phyloP scores from a whole-genome alignment of 2,113 vertebrate genomes.

The Gobius niger region DNA sequence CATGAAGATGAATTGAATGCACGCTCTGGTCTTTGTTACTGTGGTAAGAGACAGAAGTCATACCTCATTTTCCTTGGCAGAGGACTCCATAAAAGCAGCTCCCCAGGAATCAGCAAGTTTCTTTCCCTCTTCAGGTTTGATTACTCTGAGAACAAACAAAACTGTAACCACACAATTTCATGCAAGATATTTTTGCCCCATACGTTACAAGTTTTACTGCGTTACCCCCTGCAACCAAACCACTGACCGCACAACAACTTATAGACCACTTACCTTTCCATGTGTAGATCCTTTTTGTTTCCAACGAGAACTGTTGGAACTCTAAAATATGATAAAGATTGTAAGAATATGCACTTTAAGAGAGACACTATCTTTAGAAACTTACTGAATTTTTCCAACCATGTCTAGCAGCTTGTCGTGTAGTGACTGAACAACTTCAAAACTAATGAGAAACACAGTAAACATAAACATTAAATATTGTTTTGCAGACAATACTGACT shows the following conservation, averaged over 20 bases:
- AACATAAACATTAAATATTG: too few species aligned
- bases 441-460: slow-evolving; percentile 72
- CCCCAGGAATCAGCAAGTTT: slow-evolving; percentile 84
- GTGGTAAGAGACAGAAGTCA: background rate
- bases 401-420: slow-evolving; percentile 84
- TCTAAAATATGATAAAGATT: slow-evolving; percentile 57
- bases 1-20: too few species aligned
- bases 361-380: slow-evolving; percentile 17
- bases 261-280: slow-evolving; percentile 74
- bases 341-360: background rate
- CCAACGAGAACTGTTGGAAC: slow-evolving; percentile 86
- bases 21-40: too few species aligned
- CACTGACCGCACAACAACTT: background rate
- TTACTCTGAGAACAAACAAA: slow-evolving; percentile 61
- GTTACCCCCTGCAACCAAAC: background rate
- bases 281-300: slow-evolving; percentile 86
- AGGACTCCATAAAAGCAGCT: slow-evolving; percentile 84
- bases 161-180: background rate
- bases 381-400: slow-evolving; percentile 83
- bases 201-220: background rate
- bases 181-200: too few species aligned
- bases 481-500: too few species aligned
- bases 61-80: slow-evolving; percentile 87
- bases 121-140: slow-evolving; percentile 83
- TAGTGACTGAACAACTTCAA: slow-evolving; percentile 84